These are phyloP conservation scores for Polypedilum pembai DNA, from an alignment of 1,140 invertebrate species.

Conservation along the genomic window DNA sequence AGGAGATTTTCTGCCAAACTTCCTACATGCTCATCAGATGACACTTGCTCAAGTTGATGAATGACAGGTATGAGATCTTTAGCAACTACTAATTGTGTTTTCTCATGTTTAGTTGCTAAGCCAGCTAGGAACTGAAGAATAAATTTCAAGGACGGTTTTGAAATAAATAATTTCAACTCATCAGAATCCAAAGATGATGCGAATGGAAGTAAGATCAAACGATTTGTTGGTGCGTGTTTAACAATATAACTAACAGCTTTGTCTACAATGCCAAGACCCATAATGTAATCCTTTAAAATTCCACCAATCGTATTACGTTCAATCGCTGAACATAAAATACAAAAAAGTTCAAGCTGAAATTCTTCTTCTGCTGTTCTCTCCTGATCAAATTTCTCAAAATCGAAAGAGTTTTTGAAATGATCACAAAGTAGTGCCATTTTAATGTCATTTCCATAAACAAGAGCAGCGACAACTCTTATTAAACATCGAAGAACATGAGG, in stretches of 20 bases:
- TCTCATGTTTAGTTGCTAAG: slow-evolving; percentile 80
- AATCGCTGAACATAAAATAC: slow-evolving; percentile 82
- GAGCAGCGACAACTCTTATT: slow-evolving; percentile 81
- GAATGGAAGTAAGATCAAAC: slow-evolving; percentile 65
- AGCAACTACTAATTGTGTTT: slow-evolving; percentile 78
- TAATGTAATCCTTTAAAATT: slow-evolving; percentile 86
- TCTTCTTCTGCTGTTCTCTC: slow-evolving; percentile 77
- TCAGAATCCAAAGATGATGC: slow-evolving; percentile 69
- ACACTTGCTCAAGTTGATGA: slow-evolving; percentile 93
- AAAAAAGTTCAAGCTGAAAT: slow-evolving; percentile 85
- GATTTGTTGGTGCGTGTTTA: slow-evolving; percentile 73
- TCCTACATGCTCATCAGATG: slow-evolving; percentile 93
- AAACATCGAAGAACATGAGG: slow-evolving; percentile 73
- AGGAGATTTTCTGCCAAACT: slow-evolving; percentile 93
- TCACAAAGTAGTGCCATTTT: slow-evolving; percentile 92
- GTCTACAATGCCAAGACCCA: slow-evolving; percentile 77
- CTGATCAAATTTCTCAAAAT: slow-evolving; percentile 85
- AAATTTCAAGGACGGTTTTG: slow-evolving; percentile 87
- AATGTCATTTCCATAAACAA: slow-evolving; percentile 84
- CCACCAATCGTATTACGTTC: slow-evolving; percentile 88
- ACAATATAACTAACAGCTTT: slow-evolving; percentile 81
- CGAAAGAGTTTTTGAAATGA: slow-evolving; percentile 78
- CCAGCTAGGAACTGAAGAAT: slow-evolving; percentile 89
- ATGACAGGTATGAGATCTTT: slow-evolving; percentile 84
- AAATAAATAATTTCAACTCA: slow-evolving; percentile 93